Evolutionary conservation across 2,797 vertebrate species (phyloP).

Genomic region (Pelochelys cantorii): DNA sequence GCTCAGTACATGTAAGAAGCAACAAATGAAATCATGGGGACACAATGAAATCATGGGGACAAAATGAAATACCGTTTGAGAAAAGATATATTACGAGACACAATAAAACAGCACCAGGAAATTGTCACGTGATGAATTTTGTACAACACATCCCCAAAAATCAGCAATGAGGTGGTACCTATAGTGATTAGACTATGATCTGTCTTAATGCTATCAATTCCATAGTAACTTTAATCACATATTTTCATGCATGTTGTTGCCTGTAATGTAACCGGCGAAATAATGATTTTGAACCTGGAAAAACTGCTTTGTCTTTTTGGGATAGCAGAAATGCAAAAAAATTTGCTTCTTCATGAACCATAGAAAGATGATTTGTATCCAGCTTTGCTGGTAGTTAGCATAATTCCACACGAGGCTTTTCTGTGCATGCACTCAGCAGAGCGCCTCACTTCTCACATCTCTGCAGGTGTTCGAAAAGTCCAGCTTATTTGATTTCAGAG

Average conservation of each 20-base stretch:
- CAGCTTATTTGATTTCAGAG: constrained; percentile 60
- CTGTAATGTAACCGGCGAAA: background rate
- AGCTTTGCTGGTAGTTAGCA: background rate
- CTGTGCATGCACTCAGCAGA: background rate
- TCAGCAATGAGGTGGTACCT: background rate
- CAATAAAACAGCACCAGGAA: background rate
- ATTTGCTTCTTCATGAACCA: background rate
- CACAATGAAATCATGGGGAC: background rate
- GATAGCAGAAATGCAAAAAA: background rate
- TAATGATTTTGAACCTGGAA: background rate
- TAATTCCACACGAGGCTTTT: background rate
- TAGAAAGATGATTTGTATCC: background rate
- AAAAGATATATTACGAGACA: background rate
- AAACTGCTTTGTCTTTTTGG: background rate
- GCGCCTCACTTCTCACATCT: constrained; percentile 40
- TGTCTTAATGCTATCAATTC: background rate
- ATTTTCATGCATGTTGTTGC: background rate
- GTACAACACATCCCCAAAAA: background rate
- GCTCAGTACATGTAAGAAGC: background rate
- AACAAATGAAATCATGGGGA: background rate
- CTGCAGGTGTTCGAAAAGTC: constrained; percentile 70
- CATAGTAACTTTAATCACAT: background rate
- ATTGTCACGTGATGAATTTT: background rate
- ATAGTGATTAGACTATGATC: background rate
- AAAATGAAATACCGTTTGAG: background rate